These are phyloP conservation scores for Boloria selene DNA, from an alignment of 2,888 invertebrate genomes.

Conservation along the genomic window DNA sequence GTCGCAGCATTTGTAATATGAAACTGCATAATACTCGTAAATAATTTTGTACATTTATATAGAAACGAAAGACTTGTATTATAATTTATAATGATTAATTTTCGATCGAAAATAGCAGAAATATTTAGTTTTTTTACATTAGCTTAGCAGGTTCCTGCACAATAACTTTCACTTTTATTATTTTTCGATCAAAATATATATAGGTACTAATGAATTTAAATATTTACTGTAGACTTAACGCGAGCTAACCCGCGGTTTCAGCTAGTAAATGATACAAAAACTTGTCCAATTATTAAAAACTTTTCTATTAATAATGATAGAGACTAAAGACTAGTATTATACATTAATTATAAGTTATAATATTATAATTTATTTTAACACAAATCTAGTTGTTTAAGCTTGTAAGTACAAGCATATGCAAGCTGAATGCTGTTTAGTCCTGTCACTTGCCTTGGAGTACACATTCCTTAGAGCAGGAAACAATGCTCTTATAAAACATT, in stretches of 20 bases:
- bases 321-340: no score
- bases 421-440: slow-evolving; percentile 34
- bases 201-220: neutral
- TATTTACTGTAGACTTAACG: no score
- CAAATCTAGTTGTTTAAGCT: neutral
- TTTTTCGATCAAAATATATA: neutral
- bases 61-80: neutral
- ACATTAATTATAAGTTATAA: neutral
- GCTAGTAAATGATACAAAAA: no score
- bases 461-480: slow-evolving; percentile 71
- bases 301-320: no score
- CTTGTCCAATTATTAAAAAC: no score
- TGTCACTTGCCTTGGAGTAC: slow-evolving; percentile 64
- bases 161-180: slow-evolving; percentile 2
- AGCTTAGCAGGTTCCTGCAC: neutral
- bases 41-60: neutral
- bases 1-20: neutral
- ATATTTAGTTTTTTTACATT: neutral
- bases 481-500: slow-evolving; percentile 22
- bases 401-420: slow-evolving; percentile 11
- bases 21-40: neutral
- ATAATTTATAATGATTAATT: neutral
- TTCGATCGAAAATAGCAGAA: slow-evolving; percentile 1
- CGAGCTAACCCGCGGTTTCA: no score
- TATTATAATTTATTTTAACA: slow-evolving; percentile 3